Conservation (phyloP, 30 jellyfish, hydroid and myxozoan genomes). For the Catostylus mosaicus region DNA sequence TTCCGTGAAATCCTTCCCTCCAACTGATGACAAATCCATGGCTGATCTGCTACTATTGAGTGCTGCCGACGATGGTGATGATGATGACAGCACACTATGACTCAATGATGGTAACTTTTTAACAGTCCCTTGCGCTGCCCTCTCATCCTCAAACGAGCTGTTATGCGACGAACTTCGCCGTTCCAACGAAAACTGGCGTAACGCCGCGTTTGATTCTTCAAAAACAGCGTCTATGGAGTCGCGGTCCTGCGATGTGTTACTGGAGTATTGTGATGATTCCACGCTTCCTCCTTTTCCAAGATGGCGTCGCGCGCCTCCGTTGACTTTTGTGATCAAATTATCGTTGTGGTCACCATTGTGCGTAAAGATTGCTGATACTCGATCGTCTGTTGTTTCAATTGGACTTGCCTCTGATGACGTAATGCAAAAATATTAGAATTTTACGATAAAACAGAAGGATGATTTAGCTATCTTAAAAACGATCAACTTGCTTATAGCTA, state of each 20-base stretch:
- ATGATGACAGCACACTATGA: conserved; percentile 41
- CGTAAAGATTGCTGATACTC: conserved; percentile 50
- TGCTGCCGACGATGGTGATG: conserved; percentile 8
- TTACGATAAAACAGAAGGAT: too few relatives aligned
- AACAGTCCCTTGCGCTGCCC: conserved; percentile 49
- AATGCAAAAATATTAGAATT: too few relatives aligned
- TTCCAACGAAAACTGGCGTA: conserved; percentile 17
- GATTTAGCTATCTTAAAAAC: too few relatives aligned
- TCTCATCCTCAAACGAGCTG: conserved; percentile 52
- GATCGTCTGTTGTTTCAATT: conserved; percentile 14
- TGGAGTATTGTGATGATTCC: conserved; percentile 24
- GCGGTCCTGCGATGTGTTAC: conserved; percentile 24
- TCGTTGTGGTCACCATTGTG: conserved; percentile 58
- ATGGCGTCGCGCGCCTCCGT: conserved; percentile 8
- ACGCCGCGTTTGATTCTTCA: conserved; percentile 24
- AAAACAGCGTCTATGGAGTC: conserved; percentile 55
- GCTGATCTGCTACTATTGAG: conserved; percentile 29
- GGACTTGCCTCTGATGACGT: conserved; percentile 56
- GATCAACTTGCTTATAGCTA: too few relatives aligned
- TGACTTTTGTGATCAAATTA: conserved; percentile 37
- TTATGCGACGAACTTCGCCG: conserved; percentile 43
- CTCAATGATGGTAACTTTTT: conserved; percentile 55
- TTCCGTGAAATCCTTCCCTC: conserved; percentile 13
- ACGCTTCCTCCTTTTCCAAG: conserved; percentile 13
- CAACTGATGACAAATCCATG: conserved; percentile 45